Evolutionary conservation across 2,888 invertebrate genomes (phyloP), one percentile per base, ranked within the genome.

Genomic region (Barypeithes pellucidus): DNA sequence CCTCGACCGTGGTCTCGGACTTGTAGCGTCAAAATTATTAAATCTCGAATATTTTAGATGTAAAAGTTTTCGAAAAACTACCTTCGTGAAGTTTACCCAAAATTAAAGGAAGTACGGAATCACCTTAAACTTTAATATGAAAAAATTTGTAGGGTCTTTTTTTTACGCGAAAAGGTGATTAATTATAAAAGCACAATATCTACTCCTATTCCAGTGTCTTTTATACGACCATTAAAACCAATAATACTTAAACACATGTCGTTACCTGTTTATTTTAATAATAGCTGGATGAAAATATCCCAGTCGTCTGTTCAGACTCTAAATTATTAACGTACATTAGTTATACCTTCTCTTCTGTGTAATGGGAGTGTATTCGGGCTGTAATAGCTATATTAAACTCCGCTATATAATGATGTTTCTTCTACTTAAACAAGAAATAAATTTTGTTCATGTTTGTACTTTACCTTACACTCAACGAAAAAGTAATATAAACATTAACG

Each of bases 181-280:
- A 14, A 57, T 29, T 57, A 57, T n/a, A n/a, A n/a, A 22, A 62
- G 62, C 20, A 18, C 57, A 12, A n/a, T 14, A 29, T 14, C 57
- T 33, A 33, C 5, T 33, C 33, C 4, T 33, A 33, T 33, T 33
- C 8, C 33, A 43, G 14, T 43, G 43, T 47, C 9, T 20, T 47
- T 47, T 45, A 62, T 24, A 16, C 20, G 12, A 33, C 29, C 59
- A 24, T 59, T 33, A 43, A 59, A 67, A 60, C 20, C 20, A 33
- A 8, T 59, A 57, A 36, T 67, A 29, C 50, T 47, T 9, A 18
- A 1, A 29, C 7, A 29, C 8, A 5, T 8, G 29, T 29, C 29
- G 29, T 54, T 67, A 68, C 68, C 68, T 68, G 68, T 60, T 60
- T 68, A 68, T 60, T 68, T 68, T 68, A 68, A 68, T 68, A 68